phyloP scores from a whole-genome alignment of 1,140 invertebrate genomes.

The Apis florea region DNA sequence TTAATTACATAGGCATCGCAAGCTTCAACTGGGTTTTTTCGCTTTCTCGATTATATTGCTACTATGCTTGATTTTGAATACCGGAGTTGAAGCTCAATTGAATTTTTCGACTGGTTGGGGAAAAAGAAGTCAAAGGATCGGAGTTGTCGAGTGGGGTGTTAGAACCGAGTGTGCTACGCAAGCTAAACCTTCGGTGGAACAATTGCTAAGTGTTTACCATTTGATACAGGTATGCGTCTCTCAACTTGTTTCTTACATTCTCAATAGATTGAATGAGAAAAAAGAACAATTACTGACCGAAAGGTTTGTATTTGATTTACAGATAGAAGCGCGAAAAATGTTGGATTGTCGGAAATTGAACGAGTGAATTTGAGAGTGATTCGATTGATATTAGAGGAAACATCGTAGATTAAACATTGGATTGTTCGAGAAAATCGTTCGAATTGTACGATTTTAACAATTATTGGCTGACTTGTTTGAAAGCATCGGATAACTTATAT shows the following conservation, averaged over 20 bases:
- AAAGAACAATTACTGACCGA: not conserved
- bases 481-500: not conserved
- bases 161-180: conserved; percentile 14
- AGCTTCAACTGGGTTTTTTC: conserved; percentile 42
- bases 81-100: conserved; percentile 67
- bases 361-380: conserved; percentile 36
- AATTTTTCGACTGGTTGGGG: conserved; percentile 78
- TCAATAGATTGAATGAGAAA: no score
- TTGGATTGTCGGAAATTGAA: conserved; percentile 58
- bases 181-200: conserved; percentile 49
- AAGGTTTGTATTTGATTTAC: conserved; percentile 10
- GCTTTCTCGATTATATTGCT: conserved; percentile 54
- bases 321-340: conserved; percentile 61
- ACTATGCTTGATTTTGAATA: conserved; percentile 56
- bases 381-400: not conserved
- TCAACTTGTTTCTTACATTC: no score
- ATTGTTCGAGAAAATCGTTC: not conserved
- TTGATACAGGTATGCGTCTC: conserved; percentile 61
- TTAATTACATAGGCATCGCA: conserved; percentile 46
- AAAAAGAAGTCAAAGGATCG: conserved; percentile 66
- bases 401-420: conserved; percentile 1
- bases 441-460: not conserved
- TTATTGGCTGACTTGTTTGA: not conserved
- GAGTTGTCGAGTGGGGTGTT: conserved; percentile 36
- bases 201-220: conserved; percentile 64